A percentile compares a stretch with the other conserved stretches of the same genome.
Conservation (phyloP, 2,888 invertebrate genomes). For the Conomelus anceps region DNA sequence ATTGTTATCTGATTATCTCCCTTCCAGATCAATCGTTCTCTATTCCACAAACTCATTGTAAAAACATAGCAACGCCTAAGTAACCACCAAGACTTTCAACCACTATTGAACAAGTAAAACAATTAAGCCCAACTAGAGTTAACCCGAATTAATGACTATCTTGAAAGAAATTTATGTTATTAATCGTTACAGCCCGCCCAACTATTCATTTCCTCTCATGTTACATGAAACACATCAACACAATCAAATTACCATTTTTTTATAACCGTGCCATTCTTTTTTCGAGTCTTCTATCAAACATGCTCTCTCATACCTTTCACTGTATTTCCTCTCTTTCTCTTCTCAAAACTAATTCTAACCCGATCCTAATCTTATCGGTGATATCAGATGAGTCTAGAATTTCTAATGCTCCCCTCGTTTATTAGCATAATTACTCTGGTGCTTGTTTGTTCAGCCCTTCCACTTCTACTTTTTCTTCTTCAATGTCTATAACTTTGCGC, state of each 20-base stretch:
- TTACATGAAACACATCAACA: neutral
- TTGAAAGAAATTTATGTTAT: neutral
- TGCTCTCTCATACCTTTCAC: neutral
- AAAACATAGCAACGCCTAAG: neutral
- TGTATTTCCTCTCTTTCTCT: neutral
- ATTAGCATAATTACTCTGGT: neutral
- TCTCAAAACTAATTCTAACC: neutral
- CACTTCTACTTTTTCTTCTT: neutral
- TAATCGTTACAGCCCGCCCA: neutral
- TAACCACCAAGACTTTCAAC: neutral
- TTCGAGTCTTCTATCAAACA: neutral
- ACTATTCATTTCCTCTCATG: neutral
- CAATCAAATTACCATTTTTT: neutral
- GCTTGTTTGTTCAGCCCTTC: neutral
- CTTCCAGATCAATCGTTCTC: neutral
- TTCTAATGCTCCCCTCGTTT: neutral
- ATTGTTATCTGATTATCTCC: too few relatives aligned
- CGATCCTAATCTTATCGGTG: neutral
- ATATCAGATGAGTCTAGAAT: neutral
- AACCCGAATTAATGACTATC: neutral
- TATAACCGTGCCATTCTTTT: neutral
- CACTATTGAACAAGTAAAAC: neutral
- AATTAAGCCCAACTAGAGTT: neutral
- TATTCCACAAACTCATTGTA: neutral
- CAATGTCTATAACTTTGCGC: neutral